Evolutionary conservation across 64 coral and sea anemone species (phyloP), one percentile per base, ranked within the genome.

Genomic region (Anthopleura sola): DNA sequence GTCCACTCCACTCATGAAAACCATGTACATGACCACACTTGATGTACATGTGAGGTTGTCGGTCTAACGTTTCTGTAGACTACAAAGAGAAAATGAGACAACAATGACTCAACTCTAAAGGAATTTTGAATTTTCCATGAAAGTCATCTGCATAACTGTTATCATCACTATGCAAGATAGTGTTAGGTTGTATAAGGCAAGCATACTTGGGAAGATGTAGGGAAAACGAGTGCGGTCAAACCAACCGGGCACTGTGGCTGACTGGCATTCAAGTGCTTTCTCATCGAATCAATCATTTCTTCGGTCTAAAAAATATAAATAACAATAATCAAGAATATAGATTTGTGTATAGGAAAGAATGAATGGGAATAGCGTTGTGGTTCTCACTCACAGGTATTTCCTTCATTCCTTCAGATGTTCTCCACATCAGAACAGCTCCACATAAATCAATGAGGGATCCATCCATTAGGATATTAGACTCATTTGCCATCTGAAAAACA

Each of bases 21-120:
- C 95, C 95, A 69, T 98, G 95, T 20, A 98, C 95, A 71, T 98
- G 95, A 7, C 92, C 95, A 83, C 95, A 98, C 37, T 98, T 98
- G 31, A 94, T 80, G 20, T 98, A 94, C 50, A 93, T 89, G 56
- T 98, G 84, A 17, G 95, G 95, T 55, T 92, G 90, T 16, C 56
- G 78, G 21, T 66, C 77, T 1, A 36, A 29, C n/a, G 80, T 12
- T n/a, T 79, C 7, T 21, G 76, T 48, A 37, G 76, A 39, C 76
- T 79, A 79, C 23, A n/a, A n/a, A n/a, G 44, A 37, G 20, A n/a
- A 62, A 62, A 62, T 62, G 5, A 62, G 0, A 20, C 3, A 20
- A 55, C 2, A 20, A 55, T 55, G 12, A 55, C 14, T 55, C 53
- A 55, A 44, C 13, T 51, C 1, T 14, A 53, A 53, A 53, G 50